Base-by-base conservation (phyloP, 2,797 vertebrate species). In the Lagodon rhomboides region DNA sequence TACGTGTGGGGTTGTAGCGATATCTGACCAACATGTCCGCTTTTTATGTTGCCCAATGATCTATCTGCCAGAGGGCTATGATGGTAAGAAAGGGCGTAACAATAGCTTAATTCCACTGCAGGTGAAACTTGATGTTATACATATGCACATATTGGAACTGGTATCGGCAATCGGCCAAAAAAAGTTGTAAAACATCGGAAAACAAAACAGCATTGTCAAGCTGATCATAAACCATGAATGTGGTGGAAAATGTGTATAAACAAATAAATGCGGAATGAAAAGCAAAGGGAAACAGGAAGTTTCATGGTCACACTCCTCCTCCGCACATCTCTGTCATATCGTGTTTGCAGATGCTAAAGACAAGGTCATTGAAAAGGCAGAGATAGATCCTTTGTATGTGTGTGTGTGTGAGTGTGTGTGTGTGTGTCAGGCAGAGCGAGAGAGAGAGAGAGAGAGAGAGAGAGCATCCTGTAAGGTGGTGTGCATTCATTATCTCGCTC, bases 401-500 rank as follows among this genome's bases (percentile, higher is more conserved):
- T 78, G 34, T 66, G 13, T 76, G 18, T 71, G 49, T 76, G 43
- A 70, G 54, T 77, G 77, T 64, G 54, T 77, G 61, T 59, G 43
- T 47, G 68, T n/a, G 56, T 51, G 62, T 34, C 66, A 41, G 10
- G 49, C 53, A 50, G 54, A 41, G 27, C 5, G 62, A 53, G 44
- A 3, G 0, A 70, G 1, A 68, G 56, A 67, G 49, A 38, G 72
- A 53, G 43, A 56, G 71, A 54, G 50, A 34, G 49, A 71, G 43
- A 58, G 50, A 61, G 81, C 62, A 80, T 73, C 77, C 50, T 77
- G 64, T 74, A 69, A 85, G 63, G 65, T 79, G 8, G 74, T 73
- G 49, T 64, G 73, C 77, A 87, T 91, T 91, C 84, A 91, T 90
- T 90, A 87, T 85, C 87, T 89, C 4, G 27, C 75, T 91, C 87